These are phyloP conservation scores for Troides oblongomaculatus DNA, from an alignment of 2,888 invertebrate genomes.

Conservation along the genomic window DNA sequence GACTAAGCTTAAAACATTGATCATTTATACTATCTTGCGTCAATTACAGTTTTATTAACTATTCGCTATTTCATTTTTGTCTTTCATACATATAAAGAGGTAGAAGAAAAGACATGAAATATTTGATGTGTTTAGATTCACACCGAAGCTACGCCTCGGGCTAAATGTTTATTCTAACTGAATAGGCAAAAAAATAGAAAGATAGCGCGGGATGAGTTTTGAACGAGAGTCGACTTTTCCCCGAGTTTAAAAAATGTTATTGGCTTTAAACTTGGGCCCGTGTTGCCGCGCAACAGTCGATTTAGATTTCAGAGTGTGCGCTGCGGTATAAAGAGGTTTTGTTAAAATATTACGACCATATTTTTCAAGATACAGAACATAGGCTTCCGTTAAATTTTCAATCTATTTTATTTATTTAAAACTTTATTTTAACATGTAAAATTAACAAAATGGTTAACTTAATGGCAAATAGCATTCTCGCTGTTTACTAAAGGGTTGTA, in stretches of 20 bases:
- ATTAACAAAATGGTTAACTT: too few relatives aligned
- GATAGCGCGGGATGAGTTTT: conserved; percentile 10
- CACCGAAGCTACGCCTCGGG: conserved; percentile 29
- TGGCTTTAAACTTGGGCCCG: background rate
- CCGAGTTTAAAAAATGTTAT: conserved; percentile 3
- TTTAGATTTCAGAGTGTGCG: background rate
- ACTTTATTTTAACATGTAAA: too few relatives aligned
- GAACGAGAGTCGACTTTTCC: conserved; percentile 1
- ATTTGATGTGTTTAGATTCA: conserved; percentile 39
- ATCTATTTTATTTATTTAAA: too few relatives aligned
- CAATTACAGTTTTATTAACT: background rate
- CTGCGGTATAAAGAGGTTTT: background rate
- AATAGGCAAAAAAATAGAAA: conserved; percentile 15
- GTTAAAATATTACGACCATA: background rate
- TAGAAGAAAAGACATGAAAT: conserved; percentile 25
- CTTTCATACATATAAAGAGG: conserved; percentile 7
- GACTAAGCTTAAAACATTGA: too few relatives aligned
- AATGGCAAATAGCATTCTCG: too few relatives aligned
- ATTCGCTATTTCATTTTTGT: background rate
- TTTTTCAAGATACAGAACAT: background rate
- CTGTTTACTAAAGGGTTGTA: too few relatives aligned
- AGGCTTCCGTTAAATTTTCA: too few relatives aligned
- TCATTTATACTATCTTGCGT: too few relatives aligned
- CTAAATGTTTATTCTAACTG: conserved; percentile 19
- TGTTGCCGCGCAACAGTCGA: background rate